Percentiles rank a stretch among this genome's conserved stretches.
phyloP scores from a whole-genome alignment of 1,140 invertebrate species.

The Apis dorsata region DNA sequence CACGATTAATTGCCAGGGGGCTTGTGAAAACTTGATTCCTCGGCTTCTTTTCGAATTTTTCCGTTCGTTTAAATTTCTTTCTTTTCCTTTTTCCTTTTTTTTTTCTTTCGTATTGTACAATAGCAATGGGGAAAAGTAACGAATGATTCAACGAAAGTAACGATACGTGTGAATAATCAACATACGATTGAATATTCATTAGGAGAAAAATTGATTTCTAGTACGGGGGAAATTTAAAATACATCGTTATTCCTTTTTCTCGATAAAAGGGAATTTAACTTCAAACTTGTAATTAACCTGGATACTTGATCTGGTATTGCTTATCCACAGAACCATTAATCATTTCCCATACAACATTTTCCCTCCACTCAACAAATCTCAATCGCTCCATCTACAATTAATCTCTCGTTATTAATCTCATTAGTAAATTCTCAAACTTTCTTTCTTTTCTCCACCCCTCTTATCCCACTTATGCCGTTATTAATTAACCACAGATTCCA shows the following conservation, averaged over 20 bases:
- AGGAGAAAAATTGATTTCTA: too few species aligned
- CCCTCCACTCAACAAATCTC: background rate
- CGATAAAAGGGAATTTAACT: too few species aligned
- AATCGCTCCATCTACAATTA: background rate
- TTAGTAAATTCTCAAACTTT: background rate
- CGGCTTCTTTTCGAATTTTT: too few species aligned
- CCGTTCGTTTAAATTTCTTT: background rate
- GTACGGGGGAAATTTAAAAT: too few species aligned
- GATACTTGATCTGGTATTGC: background rate
- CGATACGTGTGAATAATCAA: too few species aligned
- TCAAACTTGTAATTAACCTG: too few species aligned
- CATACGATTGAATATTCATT: too few species aligned
- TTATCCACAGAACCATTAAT: background rate
- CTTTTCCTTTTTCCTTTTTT: background rate
- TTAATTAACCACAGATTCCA: conserved; percentile 6
- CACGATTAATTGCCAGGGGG: conserved; percentile 42
- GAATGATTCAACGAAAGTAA: too few species aligned
- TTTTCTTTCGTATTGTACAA: too few species aligned
- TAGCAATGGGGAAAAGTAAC: too few species aligned
- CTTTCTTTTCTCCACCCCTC: background rate
- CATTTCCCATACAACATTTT: background rate
- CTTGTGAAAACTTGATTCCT: background rate
- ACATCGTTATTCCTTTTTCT: too few species aligned
- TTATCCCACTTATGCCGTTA: background rate
- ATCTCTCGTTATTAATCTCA: background rate